Percentiles rank a stretch among this genome's conserved stretches.
phyloP scores from a whole-genome alignment of 2,797 vertebrate species.

The Natrix natrix region DNA sequence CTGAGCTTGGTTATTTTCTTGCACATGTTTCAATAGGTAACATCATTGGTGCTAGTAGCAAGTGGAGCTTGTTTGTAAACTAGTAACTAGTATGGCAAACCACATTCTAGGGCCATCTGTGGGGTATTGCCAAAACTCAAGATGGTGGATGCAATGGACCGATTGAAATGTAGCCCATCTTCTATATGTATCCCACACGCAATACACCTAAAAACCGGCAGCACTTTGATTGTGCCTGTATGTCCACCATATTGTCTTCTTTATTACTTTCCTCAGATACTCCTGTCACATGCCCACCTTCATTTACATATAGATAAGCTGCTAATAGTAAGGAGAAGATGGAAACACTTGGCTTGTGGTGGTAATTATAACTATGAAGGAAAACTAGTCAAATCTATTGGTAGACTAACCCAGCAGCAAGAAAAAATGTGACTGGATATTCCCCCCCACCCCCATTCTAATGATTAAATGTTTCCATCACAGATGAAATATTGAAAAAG shows the following conservation, averaged over 20 bases:
- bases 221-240: not conserved
- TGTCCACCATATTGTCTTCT: not conserved
- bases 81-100: not conserved
- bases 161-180: not conserved
- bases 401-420: not conserved
- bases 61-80: not conserved
- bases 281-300: not conserved
- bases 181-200: not conserved
- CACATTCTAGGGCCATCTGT: not conserved
- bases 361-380: not conserved
- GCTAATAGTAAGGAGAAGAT: not conserved
- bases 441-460: not conserved
- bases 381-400: not conserved
- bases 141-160: not conserved
- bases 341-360: not conserved
- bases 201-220: not conserved
- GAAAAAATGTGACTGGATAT: not conserved
- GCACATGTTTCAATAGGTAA: not conserved
- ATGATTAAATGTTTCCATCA: not conserved
- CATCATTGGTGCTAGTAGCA: not conserved
- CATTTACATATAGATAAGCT: not conserved
- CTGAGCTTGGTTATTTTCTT: not conserved
- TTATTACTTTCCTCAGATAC: not conserved
- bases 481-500: not conserved
- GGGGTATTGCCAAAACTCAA: not conserved